These are phyloP conservation scores for Pristionchus exspectatus DNA, from an alignment of 2,888 invertebrate genomes.

Conservation along the genomic window DNA sequence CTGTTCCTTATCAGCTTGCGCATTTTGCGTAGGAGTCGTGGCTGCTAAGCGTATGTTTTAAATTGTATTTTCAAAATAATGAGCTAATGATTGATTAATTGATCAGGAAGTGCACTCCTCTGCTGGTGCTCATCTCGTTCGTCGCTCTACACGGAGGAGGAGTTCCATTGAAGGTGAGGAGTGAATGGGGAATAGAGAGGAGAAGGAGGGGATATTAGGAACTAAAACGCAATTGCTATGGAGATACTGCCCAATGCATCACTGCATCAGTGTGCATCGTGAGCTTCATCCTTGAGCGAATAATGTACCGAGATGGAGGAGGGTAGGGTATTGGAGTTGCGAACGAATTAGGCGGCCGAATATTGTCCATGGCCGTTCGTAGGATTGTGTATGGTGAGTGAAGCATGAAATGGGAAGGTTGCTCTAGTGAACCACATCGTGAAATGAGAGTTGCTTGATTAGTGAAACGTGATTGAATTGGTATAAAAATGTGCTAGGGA, in stretches of 20 bases:
- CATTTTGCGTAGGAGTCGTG: not conserved
- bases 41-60: not conserved
- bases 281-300: too few relatives aligned
- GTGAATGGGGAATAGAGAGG: not conserved
- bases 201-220: not conserved
- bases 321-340: too few relatives aligned
- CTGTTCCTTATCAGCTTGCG: not conserved
- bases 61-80: not conserved
- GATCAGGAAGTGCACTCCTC: constrained; percentile 49
- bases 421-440: too few relatives aligned
- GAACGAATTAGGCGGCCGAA: too few relatives aligned
- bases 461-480: not conserved
- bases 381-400: too few relatives aligned
- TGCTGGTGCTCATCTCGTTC: constrained; percentile 55
- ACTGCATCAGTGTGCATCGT: too few relatives aligned
- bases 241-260: not conserved
- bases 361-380: too few relatives aligned
- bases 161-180: constrained; percentile 36
- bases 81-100: not conserved
- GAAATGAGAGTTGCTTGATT: not conserved
- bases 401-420: too few relatives aligned
- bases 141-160: constrained; percentile 53
- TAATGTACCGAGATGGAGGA: too few relatives aligned
- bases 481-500: not conserved
- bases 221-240: not conserved